Percentiles rank a stretch among this genome's conserved stretches.
phyloP scores from a whole-genome alignment of 2,113 vertebrate genomes.

The Glaucomys volans region DNA sequence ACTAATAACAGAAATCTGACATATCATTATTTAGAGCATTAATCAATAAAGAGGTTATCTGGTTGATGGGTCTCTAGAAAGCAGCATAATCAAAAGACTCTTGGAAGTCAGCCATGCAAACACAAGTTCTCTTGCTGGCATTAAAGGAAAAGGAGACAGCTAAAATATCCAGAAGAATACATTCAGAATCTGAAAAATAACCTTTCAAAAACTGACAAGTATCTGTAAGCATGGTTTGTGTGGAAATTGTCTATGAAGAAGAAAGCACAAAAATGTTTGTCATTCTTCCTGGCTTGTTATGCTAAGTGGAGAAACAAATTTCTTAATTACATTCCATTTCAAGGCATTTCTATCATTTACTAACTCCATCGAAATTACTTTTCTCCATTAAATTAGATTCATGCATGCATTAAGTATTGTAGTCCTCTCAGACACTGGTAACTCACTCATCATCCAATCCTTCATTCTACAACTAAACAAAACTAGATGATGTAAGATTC shows the following conservation, averaged over 20 bases:
- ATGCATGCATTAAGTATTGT: neutral
- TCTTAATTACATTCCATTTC: neutral
- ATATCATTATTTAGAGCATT: neutral
- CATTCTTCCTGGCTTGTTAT: neutral
- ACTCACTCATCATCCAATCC: constrained; percentile 12
- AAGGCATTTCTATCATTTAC: neutral
- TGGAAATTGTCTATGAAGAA: neutral
- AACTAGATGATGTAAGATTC: constrained; percentile 10
- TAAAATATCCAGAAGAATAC: neutral
- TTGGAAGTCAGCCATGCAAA: neutral
- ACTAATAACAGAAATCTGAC: neutral
- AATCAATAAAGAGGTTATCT: neutral
- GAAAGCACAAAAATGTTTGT: neutral
- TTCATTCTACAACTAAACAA: neutral
- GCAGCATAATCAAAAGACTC: neutral
- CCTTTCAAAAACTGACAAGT: neutral
- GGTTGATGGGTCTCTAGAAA: neutral
- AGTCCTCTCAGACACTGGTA: neutral
- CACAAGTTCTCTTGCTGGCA: neutral
- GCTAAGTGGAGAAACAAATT: neutral
- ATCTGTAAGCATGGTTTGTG: neutral
- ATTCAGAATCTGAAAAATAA: constrained; percentile 37
- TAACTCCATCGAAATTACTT: neutral
- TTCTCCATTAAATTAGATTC: constrained; percentile 8
- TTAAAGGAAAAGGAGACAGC: neutral